Percentiles rank a stretch among this genome's conserved stretches.
These are phyloP conservation scores for Agriotes lineatus DNA, from an alignment of 2,888 invertebrate species.

Conservation along the genomic window DNA sequence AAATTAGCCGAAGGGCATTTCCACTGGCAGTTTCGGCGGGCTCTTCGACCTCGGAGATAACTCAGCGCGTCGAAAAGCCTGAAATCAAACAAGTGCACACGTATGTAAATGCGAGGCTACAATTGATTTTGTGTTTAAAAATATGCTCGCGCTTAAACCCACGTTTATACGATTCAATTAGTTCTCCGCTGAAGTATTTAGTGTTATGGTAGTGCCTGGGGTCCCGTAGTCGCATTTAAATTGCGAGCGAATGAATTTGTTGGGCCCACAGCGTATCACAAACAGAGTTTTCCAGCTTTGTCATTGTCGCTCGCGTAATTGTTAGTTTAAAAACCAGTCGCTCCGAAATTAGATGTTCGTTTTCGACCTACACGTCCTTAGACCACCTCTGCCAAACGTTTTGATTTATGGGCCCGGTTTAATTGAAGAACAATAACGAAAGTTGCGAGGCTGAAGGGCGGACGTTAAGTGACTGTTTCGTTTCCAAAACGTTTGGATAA, in stretches of 20 bases:
- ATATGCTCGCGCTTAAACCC: constrained; percentile 44
- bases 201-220: constrained; percentile 42
- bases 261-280: constrained; percentile 7
- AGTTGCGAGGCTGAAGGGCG: too few species aligned
- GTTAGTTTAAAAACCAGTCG: too few species aligned
- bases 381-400: too few species aligned
- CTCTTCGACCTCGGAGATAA: constrained; percentile 5
- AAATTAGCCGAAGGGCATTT: neutral
- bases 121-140: constrained; percentile 46
- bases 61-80: constrained; percentile 14
- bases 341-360: too few species aligned
- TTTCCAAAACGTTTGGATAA: too few species aligned
- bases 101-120: constrained; percentile 42
- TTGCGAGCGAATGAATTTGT: constrained; percentile 33
- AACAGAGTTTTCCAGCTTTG: neutral
- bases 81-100: constrained; percentile 37
- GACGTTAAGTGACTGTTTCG: too few species aligned
- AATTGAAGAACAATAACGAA: too few species aligned
- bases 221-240: constrained; percentile 40
- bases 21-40: neutral
- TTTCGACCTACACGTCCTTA: too few species aligned
- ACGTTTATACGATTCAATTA: constrained; percentile 46
- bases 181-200: constrained; percentile 46
- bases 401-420: too few species aligned
- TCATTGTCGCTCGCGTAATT: neutral